Percentiles rank a stretch among this genome's conserved stretches.
These are phyloP conservation scores for Melanocharis versteri DNA, from an alignment of 2,113 vertebrate genomes.

Conservation along the genomic window DNA sequence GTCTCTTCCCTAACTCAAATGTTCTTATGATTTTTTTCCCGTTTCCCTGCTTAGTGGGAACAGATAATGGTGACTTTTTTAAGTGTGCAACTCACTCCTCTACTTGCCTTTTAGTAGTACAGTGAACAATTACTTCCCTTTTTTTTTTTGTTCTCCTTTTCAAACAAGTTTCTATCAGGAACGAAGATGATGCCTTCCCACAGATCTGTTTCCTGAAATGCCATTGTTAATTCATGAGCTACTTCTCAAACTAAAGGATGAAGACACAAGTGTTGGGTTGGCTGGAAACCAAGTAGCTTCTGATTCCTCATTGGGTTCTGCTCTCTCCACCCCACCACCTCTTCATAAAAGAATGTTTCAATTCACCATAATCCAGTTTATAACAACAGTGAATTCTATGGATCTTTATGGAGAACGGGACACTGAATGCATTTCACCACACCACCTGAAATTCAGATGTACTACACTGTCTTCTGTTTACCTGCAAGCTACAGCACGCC, in stretches of 20 bases:
- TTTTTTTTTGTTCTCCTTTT: slow-evolving; percentile 12
- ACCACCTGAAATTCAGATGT: slow-evolving; percentile 19
- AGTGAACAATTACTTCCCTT: slow-evolving; percentile 6
- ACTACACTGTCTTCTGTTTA: neutral
- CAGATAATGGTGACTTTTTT: neutral
- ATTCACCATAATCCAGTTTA: slow-evolving; percentile 7
- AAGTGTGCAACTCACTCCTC: slow-evolving; percentile 20
- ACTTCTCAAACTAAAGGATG: slow-evolving; percentile 22
- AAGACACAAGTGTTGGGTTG: neutral
- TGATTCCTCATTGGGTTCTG: neutral
- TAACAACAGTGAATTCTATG: slow-evolving; percentile 25
- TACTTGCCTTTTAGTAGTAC: slow-evolving; percentile 2
- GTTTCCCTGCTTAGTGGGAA: slow-evolving; percentile 7
- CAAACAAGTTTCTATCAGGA: slow-evolving; percentile 24
- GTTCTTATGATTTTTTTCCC: neutral
- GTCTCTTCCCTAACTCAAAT: neutral
- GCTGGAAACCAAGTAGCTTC: slow-evolving; percentile 31
- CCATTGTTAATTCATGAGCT: neutral
- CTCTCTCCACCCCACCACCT: slow-evolving; percentile 32
- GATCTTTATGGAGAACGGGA: slow-evolving; percentile 40
- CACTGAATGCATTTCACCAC: neutral
- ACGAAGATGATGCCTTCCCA: slow-evolving; percentile 21
- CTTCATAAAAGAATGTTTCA: slow-evolving; percentile 49
- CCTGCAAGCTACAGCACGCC: slow-evolving; percentile 32
- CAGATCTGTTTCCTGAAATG: slow-evolving; percentile 22